Percentiles rank a stretch among this genome's conserved stretches.
Conservation (phyloP, 1,140 invertebrate species). For the Theocolax elegans region DNA sequence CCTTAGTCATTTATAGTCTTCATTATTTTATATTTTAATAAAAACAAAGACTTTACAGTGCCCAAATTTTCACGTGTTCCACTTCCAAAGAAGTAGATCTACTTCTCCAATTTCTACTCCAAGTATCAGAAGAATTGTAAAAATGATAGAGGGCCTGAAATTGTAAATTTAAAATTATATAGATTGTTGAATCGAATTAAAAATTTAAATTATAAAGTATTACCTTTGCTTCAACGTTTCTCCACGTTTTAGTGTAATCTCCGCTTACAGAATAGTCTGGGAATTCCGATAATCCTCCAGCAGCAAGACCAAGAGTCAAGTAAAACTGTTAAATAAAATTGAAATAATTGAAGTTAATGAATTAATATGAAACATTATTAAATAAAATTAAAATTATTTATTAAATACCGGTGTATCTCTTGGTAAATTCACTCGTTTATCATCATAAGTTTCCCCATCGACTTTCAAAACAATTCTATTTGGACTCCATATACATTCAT, state of each 20-base stretch:
- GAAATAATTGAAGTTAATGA: no score
- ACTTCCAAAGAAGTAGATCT: conserved; percentile 70
- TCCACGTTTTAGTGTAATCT: conserved; percentile 76
- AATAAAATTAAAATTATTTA: neutral
- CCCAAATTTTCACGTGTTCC: conserved; percentile 74
- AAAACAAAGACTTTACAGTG: no score
- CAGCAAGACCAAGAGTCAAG: conserved; percentile 77
- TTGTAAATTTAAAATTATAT: conserved; percentile 18
- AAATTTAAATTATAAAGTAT: conserved; percentile 3
- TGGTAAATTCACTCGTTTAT: conserved; percentile 65
- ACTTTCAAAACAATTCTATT: conserved; percentile 66
- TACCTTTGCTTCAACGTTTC: conserved; percentile 66
- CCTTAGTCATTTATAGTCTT: no score
- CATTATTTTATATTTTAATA: no score
- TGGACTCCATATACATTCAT: conserved; percentile 71
- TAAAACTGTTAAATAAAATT: conserved; percentile 80
- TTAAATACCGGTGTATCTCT: conserved; percentile 77
- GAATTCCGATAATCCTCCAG: conserved; percentile 79
- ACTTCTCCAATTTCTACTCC: conserved; percentile 72
- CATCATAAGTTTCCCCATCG: conserved; percentile 68
- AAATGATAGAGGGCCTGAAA: conserved; percentile 68
- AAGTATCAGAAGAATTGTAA: conserved; percentile 63
- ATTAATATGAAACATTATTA: no score
- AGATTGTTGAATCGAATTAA: neutral
- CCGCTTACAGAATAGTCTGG: conserved; percentile 67